Evolutionary conservation across 64 coral and sea anemone genomes (phyloP), one percentile per base, ranked within the genome.

Genomic region (Catalaphyllia jardinei): DNA sequence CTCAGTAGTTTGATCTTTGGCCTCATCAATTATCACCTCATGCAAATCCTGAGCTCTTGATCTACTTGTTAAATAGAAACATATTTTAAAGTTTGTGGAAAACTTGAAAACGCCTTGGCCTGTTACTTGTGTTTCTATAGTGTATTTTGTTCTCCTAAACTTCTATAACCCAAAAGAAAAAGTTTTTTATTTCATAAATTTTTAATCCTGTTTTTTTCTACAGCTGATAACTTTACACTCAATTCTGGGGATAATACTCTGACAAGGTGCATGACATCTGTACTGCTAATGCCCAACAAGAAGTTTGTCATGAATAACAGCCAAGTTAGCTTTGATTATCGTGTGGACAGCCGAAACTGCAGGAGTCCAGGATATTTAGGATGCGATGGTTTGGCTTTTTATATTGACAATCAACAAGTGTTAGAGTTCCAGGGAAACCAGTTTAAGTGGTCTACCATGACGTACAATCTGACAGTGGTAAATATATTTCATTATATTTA

Each of bases 321-420:
- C 61, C 52, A 27, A n/a, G 83, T 92, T 16, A 69, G 55, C 28
- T 92, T 92, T 62, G 60, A 75, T 1, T 92, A 71, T 64, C 69
- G 74, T 27, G 81, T 92, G 13, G 90, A 92, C 20, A 86, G 90
- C 17, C 83, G 83, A 27, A 39, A 38, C 31, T 92, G 90, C 13
- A 71, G 86, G 52, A 77, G 54, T 2, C 8, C 30, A 50, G 8
- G 9, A 14, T 87, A 61, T 55, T 25, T 72, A 7, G 90, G 90
- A 13, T 92, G 90, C 49, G 90, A 92, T 86, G 90, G 90, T 30
- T 38, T 92, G 38, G 74, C 73, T 17, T 92, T 92, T 27, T 92
- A 54, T 79, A 31, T 92, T 0, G 83, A 92, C 19, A 79, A 78
- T 27, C 64, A 87, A 8, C 2, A 79, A 61, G 4, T 92, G 6